Evolutionary conservation across 2,113 vertebrate genomes (phyloP), one percentile per base, ranked within the genome.

Genomic region (Neolamprologus sp.): DNA sequence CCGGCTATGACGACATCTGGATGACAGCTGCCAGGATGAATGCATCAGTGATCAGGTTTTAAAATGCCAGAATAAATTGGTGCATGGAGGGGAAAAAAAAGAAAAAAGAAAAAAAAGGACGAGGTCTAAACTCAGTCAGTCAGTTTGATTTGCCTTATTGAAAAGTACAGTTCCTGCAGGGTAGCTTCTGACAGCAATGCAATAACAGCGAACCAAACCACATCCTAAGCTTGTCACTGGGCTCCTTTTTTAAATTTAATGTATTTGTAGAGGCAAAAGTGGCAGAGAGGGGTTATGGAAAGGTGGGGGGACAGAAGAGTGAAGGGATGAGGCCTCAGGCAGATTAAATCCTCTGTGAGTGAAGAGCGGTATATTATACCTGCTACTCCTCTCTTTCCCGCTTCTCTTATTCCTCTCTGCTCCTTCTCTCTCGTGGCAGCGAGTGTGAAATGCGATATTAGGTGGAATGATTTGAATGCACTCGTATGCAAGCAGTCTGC

Each of bases 331-430:
- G 80, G 79, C 87, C 85, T 86, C 82, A 49, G 45, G 81, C 71
- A 85, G 86, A 95, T 95, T 89, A 91, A 95, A 95, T 94, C 84
- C 88, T 58, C 80, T 90, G 51, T 65, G 86, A 91, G 82, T 79
- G 88, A 92, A 88, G 80, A 89, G 92, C 85, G 80, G 91, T 82
- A 87, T 87, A 93, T 94, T 88, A 91, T 84, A 88, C 83, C 80
- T 68, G 85, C 85, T 82, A 85, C 92, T 87, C 42, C 86, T 45
- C 79, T 57, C 45, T 37, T 80, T 83, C 37, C 75, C 73, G 35
- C 37, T 40, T 33, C 45, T 47, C 71, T 28, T 53, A 37, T 49
- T 5, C 58, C 85, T 28, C 33, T 9, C 65, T 45, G 53, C 33
- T 40, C n/a, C 19, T 54, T 85, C 81, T 28, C 42, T 91, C 89